Percentiles rank a stretch among this genome's conserved stretches.
Evolutionary conservation across 2,113 vertebrate genomes (phyloP).

Genomic region (Cephalopholis sonnerati): DNA sequence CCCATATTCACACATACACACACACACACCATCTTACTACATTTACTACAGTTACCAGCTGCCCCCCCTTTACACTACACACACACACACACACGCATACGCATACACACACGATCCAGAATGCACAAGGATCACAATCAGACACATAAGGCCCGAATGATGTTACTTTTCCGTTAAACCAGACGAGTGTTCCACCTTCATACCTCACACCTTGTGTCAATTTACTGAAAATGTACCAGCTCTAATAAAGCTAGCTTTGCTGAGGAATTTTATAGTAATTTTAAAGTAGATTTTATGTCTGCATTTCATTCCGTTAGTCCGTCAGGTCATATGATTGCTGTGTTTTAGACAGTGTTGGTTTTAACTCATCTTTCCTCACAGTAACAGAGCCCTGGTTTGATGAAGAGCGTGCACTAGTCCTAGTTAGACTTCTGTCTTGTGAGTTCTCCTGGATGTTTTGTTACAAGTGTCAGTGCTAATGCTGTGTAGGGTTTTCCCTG

Average conservation of each 20-base stretch:
- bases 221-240: conserved; percentile 39
- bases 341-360: conserved; percentile 42
- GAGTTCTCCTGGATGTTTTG: conserved; percentile 8
- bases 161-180: conserved; percentile 27
- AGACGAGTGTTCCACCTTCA: conserved; percentile 15
- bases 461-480: conserved; percentile 19
- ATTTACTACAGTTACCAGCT: background rate
- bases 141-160: conserved; percentile 29
- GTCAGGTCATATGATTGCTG: conserved; percentile 15
- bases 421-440: conserved; percentile 9
- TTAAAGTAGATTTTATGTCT: conserved; percentile 33
- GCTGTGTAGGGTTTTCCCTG: background rate
- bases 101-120: conserved; percentile 10
- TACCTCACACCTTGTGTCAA: conserved; percentile 14
- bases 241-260: conserved; percentile 17
- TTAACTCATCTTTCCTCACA: conserved; percentile 19
- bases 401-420: background rate
- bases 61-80: background rate
- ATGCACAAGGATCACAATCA: conserved; percentile 19
- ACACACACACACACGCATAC: background rate
- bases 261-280: background rate
- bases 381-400: background rate
- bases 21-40: background rate
- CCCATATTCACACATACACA: conserved; percentile 18
- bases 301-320: conserved; percentile 16